phyloP scores from a whole-genome alignment of 2,797 vertebrate species.

The Tenualosa thibaudeaui region DNA sequence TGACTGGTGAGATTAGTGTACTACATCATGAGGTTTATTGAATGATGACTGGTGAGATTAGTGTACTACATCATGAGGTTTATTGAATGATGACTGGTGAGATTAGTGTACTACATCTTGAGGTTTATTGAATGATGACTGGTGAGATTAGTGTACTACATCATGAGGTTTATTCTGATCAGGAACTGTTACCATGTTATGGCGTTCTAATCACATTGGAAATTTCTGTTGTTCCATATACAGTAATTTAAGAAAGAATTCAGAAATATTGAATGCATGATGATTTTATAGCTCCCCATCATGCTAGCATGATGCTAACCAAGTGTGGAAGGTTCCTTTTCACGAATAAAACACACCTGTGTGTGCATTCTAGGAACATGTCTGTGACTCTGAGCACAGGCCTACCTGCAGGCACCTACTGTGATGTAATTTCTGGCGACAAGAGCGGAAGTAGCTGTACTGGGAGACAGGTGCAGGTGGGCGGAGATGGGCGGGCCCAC shows the following conservation, averaged over 20 bases:
- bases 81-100: too few relatives aligned
- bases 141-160: conserved; percentile 68
- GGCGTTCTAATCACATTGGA: too few relatives aligned
- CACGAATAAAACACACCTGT: too few relatives aligned
- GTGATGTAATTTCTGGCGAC: conserved; percentile 91
- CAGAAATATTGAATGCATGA: background rate
- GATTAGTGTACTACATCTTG: conserved; percentile 27
- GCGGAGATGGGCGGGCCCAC: conserved; percentile 71
- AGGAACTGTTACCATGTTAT: background rate
- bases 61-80: too few relatives aligned
- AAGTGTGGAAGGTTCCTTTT: too few relatives aligned
- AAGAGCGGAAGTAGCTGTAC: conserved; percentile 77
- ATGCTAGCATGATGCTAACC: too few relatives aligned
- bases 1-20: conserved; percentile 73
- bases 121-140: conserved; percentile 79
- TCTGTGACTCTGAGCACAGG: conserved; percentile 78
- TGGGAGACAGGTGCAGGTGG: conserved; percentile 79
- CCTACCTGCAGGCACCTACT: conserved; percentile 86
- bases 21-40: too few relatives aligned
- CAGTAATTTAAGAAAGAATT: background rate
- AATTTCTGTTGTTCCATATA: too few relatives aligned
- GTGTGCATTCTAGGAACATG: conserved; percentile 72
- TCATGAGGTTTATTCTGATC: too few relatives aligned
- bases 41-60: conserved; percentile 81
- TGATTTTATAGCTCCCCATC: too few relatives aligned